A percentile compares a stretch with the other conserved stretches of the same genome.
phyloP scores from a whole-genome alignment of 37 sponge, comb jelly and placozoan species.

The Halichondria panicea region DNA sequence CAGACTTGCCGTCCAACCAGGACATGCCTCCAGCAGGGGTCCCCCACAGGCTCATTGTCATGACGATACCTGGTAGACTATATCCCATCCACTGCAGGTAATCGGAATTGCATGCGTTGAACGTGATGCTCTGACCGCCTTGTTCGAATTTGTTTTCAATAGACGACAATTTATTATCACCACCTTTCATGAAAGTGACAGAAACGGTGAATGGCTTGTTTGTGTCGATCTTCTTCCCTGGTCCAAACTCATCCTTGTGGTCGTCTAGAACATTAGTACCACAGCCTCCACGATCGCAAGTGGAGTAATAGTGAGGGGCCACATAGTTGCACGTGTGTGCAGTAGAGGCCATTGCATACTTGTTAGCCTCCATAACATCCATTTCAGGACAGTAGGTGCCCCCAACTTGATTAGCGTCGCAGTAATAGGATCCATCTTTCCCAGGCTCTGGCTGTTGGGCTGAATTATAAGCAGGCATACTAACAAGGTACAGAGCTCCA shows the following conservation, averaged over 20 bases:
- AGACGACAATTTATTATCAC: neutral
- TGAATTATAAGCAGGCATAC: conserved; percentile 38
- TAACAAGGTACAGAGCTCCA: conserved; percentile 28
- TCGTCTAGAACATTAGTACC: conserved; percentile 35
- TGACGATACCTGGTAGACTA: conserved; percentile 43
- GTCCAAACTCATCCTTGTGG: conserved; percentile 15
- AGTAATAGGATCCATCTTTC: conserved; percentile 21
- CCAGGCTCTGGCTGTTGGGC: conserved; percentile 30
- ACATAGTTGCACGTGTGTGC: conserved; percentile 28
- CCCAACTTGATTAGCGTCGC: conserved; percentile 15
- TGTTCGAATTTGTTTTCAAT: conserved; percentile 23
- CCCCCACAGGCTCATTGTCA: conserved; percentile 51
- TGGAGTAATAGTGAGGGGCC: conserved; percentile 23
- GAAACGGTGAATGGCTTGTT: conserved; percentile 39
- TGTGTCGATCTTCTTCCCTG: conserved; percentile 36
- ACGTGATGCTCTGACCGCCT: conserved; percentile 13
- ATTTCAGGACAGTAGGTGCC: conserved; percentile 37
- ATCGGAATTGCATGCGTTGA: conserved; percentile 23
- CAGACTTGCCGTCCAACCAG: conserved; percentile 41
- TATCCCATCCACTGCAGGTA: conserved; percentile 47
- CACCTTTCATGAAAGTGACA: conserved; percentile 14
- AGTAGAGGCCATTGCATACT: conserved; percentile 39
- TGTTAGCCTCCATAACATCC: conserved; percentile 39
- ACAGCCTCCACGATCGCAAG: conserved; percentile 31
- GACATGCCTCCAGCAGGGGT: conserved; percentile 32